Evolutionary conservation across 2,113 vertebrate species (phyloP), one percentile per base, ranked within the genome.

Genomic region (Ptilonorhynchus violaceus): DNA sequence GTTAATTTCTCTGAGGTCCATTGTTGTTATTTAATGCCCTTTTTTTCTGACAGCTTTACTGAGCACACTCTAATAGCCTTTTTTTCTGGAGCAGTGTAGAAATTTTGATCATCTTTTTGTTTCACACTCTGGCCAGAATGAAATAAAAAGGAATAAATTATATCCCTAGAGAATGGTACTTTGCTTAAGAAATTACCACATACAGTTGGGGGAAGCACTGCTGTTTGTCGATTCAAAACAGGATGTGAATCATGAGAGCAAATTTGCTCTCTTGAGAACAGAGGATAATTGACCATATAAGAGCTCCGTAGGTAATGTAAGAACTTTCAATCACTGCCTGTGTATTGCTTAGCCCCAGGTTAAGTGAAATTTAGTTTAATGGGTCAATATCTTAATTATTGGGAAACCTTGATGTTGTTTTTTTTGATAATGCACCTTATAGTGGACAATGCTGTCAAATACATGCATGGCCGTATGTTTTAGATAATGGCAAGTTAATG

Each of bases 11-110:
- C 93, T 69, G 96, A 98, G 93, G 95, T 97, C 85, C 98, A 96
- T 42, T 98, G 98, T 98, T 98, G 97, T 98, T 98, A 96, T 98
- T 98, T 98, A 95, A 97, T 31, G 44, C 88, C 64, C 39, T 96
- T 94, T 97, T 91, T 75, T 93, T 72, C 53, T 78, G 44, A n/a
- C 44, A 70, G n/a, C 63, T 89, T 86, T 93, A 52, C 53, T 62
- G n/a, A 92, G 59, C 30, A 60, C 30, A 41, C 37, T 85, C 27
- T 19, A 52, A 9, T 49, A 74, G 19, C 37, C 15, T 81, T 66
- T 95, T 67, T 88, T 88, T 79, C 46, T 55, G 86, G 63, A 75
- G 35, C 50, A 93, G 33, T 13, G 35, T 66, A 49, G 39, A 62
- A 55, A 50, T 67, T 56, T 41, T 62, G 31, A 42, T 31, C 18